A percentile compares a stretch with the other conserved stretches of the same genome.
phyloP scores from a whole-genome alignment of 1,140 invertebrate species.

The Notospermus geniculatus region DNA sequence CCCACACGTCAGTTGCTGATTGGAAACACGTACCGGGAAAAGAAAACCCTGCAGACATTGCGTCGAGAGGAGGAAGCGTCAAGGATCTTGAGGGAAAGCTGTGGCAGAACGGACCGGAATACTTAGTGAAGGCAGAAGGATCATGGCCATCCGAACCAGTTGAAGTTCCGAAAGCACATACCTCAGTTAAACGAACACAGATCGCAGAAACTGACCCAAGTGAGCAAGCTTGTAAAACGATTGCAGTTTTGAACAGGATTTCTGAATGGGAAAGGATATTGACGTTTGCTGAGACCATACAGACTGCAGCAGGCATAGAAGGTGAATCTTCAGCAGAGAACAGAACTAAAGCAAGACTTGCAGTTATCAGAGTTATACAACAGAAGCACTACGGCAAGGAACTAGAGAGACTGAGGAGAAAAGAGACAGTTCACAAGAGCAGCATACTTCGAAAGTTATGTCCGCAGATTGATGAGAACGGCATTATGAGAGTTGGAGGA shows the following conservation, averaged over 20 bases:
- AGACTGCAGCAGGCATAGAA: not conserved
- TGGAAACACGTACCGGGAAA: conserved; percentile 10
- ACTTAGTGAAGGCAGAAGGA: not conserved
- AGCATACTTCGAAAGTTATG: conserved; percentile 1
- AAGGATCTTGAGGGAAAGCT: not conserved
- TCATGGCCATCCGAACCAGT: not conserved
- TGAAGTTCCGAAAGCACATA: no score
- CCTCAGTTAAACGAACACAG: no score
- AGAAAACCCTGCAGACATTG: conserved; percentile 4
- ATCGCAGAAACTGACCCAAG: not conserved
- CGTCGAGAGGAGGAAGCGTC: not conserved
- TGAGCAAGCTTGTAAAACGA: not conserved
- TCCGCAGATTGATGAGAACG: not conserved
- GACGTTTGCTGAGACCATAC: not conserved
- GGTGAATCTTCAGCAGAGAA: not conserved
- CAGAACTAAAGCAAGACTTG: not conserved
- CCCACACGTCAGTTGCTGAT: not conserved
- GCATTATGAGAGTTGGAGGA: not conserved
- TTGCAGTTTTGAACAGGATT: not conserved
- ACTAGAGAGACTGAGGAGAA: not conserved
- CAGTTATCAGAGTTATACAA: conserved; percentile 6
- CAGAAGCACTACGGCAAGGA: not conserved
- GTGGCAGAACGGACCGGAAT: conserved; percentile 1
- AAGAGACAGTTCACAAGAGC: not conserved
- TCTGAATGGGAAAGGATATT: conserved; percentile 4